A percentile compares a stretch with the other conserved stretches of the same genome.
phyloP scores from a whole-genome alignment of 2,113 vertebrate species.

The Clupea harengus region DNA sequence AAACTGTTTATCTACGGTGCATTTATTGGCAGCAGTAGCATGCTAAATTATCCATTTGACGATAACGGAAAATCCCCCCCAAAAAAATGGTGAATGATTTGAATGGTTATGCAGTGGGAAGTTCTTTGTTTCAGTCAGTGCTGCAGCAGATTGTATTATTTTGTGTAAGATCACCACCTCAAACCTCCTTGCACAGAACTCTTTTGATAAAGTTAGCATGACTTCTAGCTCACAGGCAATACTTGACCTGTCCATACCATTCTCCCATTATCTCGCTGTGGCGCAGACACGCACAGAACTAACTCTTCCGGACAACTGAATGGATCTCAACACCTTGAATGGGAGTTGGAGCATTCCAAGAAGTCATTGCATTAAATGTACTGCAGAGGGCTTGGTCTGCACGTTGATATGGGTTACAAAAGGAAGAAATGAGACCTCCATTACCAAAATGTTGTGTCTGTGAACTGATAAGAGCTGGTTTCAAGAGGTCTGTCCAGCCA shows the following conservation, averaged over 20 bases:
- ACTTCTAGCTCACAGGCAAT: not conserved
- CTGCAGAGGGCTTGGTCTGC: not conserved
- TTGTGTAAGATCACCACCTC: not conserved
- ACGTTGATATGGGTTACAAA: not conserved
- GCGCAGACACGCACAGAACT: not conserved
- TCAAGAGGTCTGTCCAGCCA: not conserved
- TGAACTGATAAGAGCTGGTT: not conserved
- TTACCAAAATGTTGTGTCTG: not conserved
- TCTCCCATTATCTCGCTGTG: not conserved
- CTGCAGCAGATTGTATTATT: no score
- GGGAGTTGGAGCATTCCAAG: not conserved
- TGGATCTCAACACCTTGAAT: not conserved
- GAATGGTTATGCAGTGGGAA: not conserved
- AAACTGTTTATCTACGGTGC: no score
- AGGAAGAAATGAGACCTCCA: no score
- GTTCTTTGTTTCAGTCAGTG: not conserved
- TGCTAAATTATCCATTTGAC: no score
- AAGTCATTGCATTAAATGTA: not conserved
- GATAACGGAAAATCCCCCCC: no score
- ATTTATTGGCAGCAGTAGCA: no score
- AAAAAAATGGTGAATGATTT: not conserved
- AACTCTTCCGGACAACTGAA: not conserved
- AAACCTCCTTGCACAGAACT: not conserved
- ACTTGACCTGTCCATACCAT: not conserved
- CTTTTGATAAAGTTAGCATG: no score